Percentiles rank a stretch among this genome's conserved stretches.
phyloP scores from a whole-genome alignment of 30 jellyfish, hydroid and myxozoan species.

The Hydractinia symbiolongicarpus region DNA sequence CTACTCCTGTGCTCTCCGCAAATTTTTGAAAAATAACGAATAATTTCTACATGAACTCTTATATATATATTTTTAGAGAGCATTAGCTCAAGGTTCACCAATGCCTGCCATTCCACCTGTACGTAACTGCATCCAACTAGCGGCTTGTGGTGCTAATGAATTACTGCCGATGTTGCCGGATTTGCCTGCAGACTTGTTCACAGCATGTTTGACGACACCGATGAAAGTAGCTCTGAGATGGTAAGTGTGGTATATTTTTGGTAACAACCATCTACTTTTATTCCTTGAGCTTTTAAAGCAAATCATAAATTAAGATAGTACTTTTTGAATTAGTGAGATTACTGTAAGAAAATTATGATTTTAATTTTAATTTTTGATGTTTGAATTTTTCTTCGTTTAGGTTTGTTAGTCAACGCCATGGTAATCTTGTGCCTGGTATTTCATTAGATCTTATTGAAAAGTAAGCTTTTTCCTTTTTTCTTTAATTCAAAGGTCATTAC shows the following conservation, averaged over 20 bases:
- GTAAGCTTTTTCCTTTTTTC: constrained; percentile 21
- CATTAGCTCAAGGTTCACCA: constrained; percentile 69
- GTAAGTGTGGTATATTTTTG: constrained; percentile 17
- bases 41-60: background rate
- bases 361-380: background rate
- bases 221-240: constrained; percentile 89
- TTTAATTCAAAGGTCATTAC: background rate
- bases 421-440: constrained; percentile 82
- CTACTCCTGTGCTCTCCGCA: background rate
- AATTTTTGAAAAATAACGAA: background rate
- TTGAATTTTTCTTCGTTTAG: constrained; percentile 5
- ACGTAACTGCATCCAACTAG: constrained; percentile 81
- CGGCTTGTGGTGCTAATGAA: constrained; percentile 87
- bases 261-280: background rate
- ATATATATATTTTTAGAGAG: constrained; percentile 1
- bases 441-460: constrained; percentile 73
- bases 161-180: constrained; percentile 84
- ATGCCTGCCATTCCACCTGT: constrained; percentile 80
- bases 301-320: background rate
- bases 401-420: constrained; percentile 86
- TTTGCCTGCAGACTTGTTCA: constrained; percentile 88
- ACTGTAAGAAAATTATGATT: background rate
- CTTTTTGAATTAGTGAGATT: background rate
- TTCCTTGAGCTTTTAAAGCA: background rate
- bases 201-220: constrained; percentile 94